Evolutionary conservation across 2,113 vertebrate genomes (phyloP), one percentile per base, ranked within the genome.

Genomic region (Phalacrocorax brasilianus): DNA sequence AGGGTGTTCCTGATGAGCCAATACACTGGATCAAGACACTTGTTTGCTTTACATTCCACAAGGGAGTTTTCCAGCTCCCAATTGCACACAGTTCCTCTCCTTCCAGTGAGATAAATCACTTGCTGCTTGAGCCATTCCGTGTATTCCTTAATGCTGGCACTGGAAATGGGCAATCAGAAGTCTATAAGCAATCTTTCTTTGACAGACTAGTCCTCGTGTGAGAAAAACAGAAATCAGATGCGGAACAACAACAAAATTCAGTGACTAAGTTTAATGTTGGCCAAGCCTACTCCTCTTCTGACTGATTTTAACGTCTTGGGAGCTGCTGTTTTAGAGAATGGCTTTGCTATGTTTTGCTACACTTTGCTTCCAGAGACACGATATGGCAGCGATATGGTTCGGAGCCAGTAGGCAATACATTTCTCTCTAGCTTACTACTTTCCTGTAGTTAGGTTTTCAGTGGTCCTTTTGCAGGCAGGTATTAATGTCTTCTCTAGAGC

Each of bases 271-370:
- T 74, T 59, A 16, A 33, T 44, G 12, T 35, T 42, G 62, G 22
- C 62, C 56, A 18, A 35, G 55, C 26, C 6, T n/a, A 14, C 28
- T 50, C 66, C 49, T 76, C 26, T 45, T 40, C 50, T 38, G 73
- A 10, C 21, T n/a, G 71, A 11, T 45, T 26, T 42, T 30, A 40
- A 30, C 26, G 9, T 10, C 33, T 44, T 27, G 35, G 42, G 89
- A 84, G 67, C 49, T 75, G 85, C 85, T 63, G 38, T 2, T 53
- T n/a, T 19, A 38, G 44, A 21, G 38, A n/a, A 53, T 6, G 50
- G n/a, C 38, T 79, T 40, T 12, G 27, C 65, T 47, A 1, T 20
- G 1, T 14, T 18, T 58, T 3, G 2, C 40, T 47, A 0, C 5
- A 4, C 23, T 35, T 72, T 12, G 55, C 49, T 65, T 52, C 68